Evolutionary conservation across 2,113 vertebrate genomes (phyloP).

Genomic region (Scartelaos histophorus): DNA sequence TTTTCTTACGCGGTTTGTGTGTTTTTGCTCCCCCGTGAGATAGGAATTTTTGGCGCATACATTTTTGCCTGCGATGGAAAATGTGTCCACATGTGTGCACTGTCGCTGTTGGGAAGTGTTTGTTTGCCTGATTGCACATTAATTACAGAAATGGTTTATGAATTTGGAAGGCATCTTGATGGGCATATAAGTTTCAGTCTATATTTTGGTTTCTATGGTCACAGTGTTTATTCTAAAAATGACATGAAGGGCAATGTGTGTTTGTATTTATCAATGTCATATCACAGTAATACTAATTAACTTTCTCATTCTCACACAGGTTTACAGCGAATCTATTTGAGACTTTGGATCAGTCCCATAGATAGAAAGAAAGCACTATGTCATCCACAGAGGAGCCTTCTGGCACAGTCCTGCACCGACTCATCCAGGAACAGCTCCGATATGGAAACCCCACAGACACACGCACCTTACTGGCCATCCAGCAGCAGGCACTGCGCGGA

Average conservation of each 20-base stretch:
- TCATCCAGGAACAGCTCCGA: slow-evolving; percentile 97
- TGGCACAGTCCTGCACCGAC: slow-evolving; percentile 94
- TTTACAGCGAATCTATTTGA: slow-evolving; percentile 37
- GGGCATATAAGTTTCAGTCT: neutral
- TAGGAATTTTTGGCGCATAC: slow-evolving; percentile 63
- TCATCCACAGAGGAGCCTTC: slow-evolving; percentile 86
- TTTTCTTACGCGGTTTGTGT: slow-evolving; percentile 34
- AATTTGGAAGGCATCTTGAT: neutral
- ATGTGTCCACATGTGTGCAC: slow-evolving; percentile 47
- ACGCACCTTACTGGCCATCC: slow-evolving; percentile 94
- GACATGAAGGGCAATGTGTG: neutral
- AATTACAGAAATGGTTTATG: neutral
- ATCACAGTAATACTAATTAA: slow-evolving; percentile 9
- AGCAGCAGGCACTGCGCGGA: slow-evolving; percentile 95
- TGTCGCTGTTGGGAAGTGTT: slow-evolving; percentile 57
- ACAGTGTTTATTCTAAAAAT: neutral
- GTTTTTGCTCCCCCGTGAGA: slow-evolving; percentile 66
- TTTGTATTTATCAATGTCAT: neutral
- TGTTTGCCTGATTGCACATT: neutral
- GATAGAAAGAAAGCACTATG: slow-evolving; percentile 51
- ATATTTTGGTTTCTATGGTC: neutral
- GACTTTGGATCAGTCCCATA: slow-evolving; percentile 18
- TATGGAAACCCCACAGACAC: slow-evolving; percentile 97
- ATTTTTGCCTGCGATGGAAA: slow-evolving; percentile 49
- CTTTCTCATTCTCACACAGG: slow-evolving; percentile 31